Evolutionary conservation across 2,888 invertebrate genomes (phyloP).

Genomic region (Pachymerium ferrugineum): DNA sequence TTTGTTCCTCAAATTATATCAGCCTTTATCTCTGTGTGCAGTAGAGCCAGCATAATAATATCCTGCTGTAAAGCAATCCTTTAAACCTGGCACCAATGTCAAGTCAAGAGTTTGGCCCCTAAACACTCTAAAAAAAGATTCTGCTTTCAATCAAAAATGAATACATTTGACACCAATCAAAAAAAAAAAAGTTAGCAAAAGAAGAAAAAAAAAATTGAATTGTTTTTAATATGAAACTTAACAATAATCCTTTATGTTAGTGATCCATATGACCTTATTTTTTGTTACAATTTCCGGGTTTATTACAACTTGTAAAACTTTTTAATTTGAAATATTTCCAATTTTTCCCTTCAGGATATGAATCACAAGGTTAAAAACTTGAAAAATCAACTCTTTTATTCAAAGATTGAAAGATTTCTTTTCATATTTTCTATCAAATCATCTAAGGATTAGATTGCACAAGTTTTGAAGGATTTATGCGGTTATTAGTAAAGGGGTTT

Average conservation of each 20-base stretch:
- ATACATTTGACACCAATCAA: too few species aligned
- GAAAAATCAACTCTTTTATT: not conserved
- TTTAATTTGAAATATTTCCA: not conserved
- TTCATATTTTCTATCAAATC: not conserved
- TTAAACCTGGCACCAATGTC: constrained; percentile 10
- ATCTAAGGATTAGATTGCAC: not conserved
- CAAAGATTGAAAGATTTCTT: not conserved
- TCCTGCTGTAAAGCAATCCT: not conserved
- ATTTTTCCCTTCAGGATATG: not conserved
- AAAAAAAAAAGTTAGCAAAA: too few species aligned
- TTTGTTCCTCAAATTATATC: constrained; percentile 4
- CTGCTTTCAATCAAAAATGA: not conserved
- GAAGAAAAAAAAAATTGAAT: too few species aligned
- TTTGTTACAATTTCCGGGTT: not conserved
- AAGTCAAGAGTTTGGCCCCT: constrained; percentile 1
- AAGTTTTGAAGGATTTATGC: too few species aligned
- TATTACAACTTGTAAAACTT: not conserved
- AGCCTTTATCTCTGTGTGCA: not conserved
- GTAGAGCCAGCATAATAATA: not conserved
- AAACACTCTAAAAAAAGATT: not conserved
- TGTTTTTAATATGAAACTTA: too few species aligned
- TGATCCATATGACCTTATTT: too few species aligned
- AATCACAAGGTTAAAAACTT: not conserved
- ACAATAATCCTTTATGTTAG: too few species aligned
- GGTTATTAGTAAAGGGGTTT: too few species aligned